Evolutionary conservation across 2,888 invertebrate genomes (phyloP).

Genomic region (Plagiodera versicolora): DNA sequence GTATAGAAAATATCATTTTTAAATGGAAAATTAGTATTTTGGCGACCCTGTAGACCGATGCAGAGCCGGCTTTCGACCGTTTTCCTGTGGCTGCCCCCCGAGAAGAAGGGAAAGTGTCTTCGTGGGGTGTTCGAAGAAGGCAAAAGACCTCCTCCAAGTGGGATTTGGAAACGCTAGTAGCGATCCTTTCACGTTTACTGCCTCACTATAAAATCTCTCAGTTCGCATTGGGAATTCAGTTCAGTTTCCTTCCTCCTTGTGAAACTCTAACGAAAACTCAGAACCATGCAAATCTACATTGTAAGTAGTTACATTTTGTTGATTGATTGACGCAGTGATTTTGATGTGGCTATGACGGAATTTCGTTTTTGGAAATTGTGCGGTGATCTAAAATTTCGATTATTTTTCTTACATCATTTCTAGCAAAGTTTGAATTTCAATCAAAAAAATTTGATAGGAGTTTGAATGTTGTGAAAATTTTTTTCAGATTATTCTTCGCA

Average conservation of each 20-base stretch:
- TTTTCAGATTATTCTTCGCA: too few relatives aligned
- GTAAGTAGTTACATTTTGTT: too few relatives aligned
- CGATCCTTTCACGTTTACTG: slow-evolving; percentile 44
- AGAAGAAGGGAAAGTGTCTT: slow-evolving; percentile 44
- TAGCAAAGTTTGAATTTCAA: too few relatives aligned
- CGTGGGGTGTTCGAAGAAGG: slow-evolving; percentile 19
- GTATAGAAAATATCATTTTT: too few relatives aligned
- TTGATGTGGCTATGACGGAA: slow-evolving; percentile 6
- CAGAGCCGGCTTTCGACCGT: too few relatives aligned
- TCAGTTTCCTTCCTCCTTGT: slow-evolving; percentile 24
- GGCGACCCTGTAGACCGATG: too few relatives aligned
- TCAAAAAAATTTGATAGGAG: too few relatives aligned
- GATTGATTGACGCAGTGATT: neutral
- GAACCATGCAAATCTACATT: slow-evolving; percentile 36
- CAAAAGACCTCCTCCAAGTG: slow-evolving; percentile 19
- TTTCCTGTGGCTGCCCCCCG: slow-evolving; percentile 17
- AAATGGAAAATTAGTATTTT: too few relatives aligned
- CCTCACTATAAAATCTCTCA: slow-evolving; percentile 41
- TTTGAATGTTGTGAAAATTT: too few relatives aligned
- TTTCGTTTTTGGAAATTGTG: neutral
- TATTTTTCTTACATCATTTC: too few relatives aligned
- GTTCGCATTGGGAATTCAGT: slow-evolving; percentile 36
- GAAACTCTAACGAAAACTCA: slow-evolving; percentile 8
- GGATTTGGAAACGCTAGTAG: slow-evolving; percentile 31
- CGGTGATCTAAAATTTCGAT: too few relatives aligned